Conservation (phyloP, 2,797 vertebrate species). For the Sardinella longiceps region DNA sequence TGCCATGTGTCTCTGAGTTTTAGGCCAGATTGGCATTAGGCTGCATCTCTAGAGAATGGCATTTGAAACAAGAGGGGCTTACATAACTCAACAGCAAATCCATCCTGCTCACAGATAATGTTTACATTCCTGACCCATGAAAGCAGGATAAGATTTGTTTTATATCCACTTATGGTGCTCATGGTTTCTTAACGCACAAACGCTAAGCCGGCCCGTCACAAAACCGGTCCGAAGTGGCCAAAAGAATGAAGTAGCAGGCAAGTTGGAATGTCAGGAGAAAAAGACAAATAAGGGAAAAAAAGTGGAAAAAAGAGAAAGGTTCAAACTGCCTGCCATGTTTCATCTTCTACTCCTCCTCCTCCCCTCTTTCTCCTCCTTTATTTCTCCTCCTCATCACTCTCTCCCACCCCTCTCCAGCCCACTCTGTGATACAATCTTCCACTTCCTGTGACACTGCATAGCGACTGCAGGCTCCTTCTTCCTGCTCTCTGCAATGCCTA, state of each 20-base stretch:
- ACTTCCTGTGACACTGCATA: conserved; percentile 75
- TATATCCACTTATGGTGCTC: conserved; percentile 12
- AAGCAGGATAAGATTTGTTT: conserved; percentile 16
- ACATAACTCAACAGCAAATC: neutral
- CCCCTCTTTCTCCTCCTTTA: conserved; percentile 45
- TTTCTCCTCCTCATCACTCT: conserved; percentile 55
- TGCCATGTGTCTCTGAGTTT: neutral
- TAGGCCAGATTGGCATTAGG: conserved; percentile 16
- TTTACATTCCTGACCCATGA: conserved; percentile 4
- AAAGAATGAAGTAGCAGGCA: neutral
- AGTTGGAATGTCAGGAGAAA: conserved; percentile 22
- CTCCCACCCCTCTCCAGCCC: conserved; percentile 64
- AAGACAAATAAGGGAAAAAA: neutral
- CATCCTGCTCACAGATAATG: conserved; percentile 18
- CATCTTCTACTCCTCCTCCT: conserved; percentile 1
- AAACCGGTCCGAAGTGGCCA: neutral
- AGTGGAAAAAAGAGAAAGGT: neutral
- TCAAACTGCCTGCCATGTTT: neutral
- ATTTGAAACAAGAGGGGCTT: conserved; percentile 24
- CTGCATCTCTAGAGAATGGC: conserved; percentile 30
- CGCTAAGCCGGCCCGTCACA: neutral
- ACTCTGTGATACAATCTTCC: conserved; percentile 73
- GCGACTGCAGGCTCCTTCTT: conserved; percentile 68
- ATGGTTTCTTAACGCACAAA: neutral
- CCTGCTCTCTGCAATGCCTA: conserved; percentile 72